Evolutionary conservation across 2,888 invertebrate genomes (phyloP).

Genomic region (Sarcophaga variegata): DNA sequence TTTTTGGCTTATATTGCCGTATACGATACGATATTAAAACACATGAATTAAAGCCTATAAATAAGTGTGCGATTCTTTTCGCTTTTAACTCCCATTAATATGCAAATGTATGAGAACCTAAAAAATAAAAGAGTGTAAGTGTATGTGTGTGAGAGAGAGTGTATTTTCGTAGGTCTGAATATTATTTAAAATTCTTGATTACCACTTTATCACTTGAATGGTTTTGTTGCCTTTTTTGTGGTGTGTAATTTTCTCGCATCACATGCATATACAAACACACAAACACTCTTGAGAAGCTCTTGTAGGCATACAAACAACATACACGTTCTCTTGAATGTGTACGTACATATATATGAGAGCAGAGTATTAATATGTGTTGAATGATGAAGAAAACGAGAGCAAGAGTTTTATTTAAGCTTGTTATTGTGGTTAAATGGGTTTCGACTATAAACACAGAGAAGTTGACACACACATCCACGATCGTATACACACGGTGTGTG

Average conservation of each 20-base stretch:
- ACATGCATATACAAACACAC: conserved; percentile 5
- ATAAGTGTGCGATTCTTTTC: too few relatives aligned
- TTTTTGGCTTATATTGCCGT: too few relatives aligned
- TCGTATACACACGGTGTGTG: not conserved
- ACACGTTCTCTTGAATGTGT: too few relatives aligned
- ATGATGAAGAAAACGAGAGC: not conserved
- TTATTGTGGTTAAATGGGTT: conserved; percentile 67
- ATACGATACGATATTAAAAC: too few relatives aligned
- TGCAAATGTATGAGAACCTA: not conserved
- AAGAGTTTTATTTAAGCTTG: conserved; percentile 54
- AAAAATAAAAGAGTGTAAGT: conserved; percentile 3
- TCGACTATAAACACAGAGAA: conserved; percentile 20
- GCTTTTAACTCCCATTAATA: too few relatives aligned
- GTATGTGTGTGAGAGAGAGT: conserved; percentile 41
- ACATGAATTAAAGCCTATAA: too few relatives aligned
- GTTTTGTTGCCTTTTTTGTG: conserved; percentile 64
- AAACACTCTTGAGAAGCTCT: not conserved
- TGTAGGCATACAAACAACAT: not conserved
- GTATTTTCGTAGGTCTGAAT: conserved; percentile 33
- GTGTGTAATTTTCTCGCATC: conserved; percentile 5
- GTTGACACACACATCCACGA: not conserved
- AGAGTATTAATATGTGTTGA: conserved; percentile 3
- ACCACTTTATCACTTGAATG: conserved; percentile 67
- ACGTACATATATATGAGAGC: not conserved
- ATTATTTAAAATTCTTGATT: conserved; percentile 66